Evolutionary conservation across 37 sponge, comb jelly and placozoan genomes (phyloP), one percentile per base, ranked within the genome.

Genomic region (Amphimedon queenslandica): DNA sequence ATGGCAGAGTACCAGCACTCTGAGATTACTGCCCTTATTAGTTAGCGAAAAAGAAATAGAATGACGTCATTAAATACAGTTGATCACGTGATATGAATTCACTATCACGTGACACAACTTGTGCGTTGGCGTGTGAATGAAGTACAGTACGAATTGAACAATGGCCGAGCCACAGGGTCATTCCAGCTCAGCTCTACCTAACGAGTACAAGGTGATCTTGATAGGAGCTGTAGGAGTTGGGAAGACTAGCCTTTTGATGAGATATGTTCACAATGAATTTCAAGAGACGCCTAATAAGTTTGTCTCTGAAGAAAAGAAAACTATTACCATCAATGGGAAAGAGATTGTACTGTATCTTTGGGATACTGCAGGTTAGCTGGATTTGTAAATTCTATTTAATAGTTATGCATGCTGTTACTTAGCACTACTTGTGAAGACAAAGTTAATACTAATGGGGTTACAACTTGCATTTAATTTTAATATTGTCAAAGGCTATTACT

Each of bases 351-450:
- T 85, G 30, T 30, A 85, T 35, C 36, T 85, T 2, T 85, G 86
- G 86, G 86, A 85, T 55, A 85, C 86, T 1, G 86, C 86, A 43
- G 85, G 85, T 83, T 38, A 35, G 58, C 10, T 23, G 1, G 28
- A 24, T 4, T 42, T 33, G 6, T 10, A 23, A 23, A 11, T 11
- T 30, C 8, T 30, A 63, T 24, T 18, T 63, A 11, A 30, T 63
- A 29, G 6, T 63, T 10, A 29, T 29, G 32, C 16, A 29, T 16
- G 55, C 20, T 53, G 16, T 20, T 20, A 16, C 55, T 16, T 53
- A 53, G 55, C 55, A 16, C 20, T 16, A 53, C 20, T 20, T 20
- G 55, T 53, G 16, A 20, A 21, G 55, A 53, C 55, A 20, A 53
- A 21, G 55, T 53, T 20, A 53, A 16, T 21, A 21, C 16, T 53